Evolutionary conservation across 2,888 invertebrate species (phyloP), one percentile per base, ranked within the genome.

Genomic region (Ceriagrion tenellum): DNA sequence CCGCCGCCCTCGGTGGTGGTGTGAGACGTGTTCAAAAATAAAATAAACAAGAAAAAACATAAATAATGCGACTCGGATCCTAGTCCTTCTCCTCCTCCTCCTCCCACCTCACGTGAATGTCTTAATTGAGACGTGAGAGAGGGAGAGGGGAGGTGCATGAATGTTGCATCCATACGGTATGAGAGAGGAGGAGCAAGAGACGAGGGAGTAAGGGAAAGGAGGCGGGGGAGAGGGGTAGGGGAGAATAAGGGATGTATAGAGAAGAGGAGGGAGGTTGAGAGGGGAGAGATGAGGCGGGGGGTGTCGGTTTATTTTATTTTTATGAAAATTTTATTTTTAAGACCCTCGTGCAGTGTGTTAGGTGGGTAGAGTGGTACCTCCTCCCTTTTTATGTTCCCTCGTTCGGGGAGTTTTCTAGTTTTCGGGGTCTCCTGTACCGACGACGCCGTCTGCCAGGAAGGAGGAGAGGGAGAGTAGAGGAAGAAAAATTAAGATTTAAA

Each of bases 361-460:
- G 35, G 35, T 59, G 13, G 59, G 59, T 16, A 59, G 59, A 59
- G 13, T 10, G 3, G 59, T 16, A 20, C 59, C 59, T 59, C 12
- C 59, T 59, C 3, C 59, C 20, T 47, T 47, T 47, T 47, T 47
- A 47, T 47, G 47, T 16, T 59, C 2, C 59, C 59, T 59, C 59
- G 30, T 35, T n/a, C 16, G 81, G 23, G n/a, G 23, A 93, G 69
- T 47, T 40, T 59, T 59, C 13, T 59, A 20, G 4, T 69, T 47
- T 74, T 93, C 93, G 91, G 91, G 59, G 23, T 59, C 59, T 59
- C 59, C 47, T 16, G 12, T 59, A 59, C 63, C 91, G 47, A 69
- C 63, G 93, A 93, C 47, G 69, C 74, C n/a, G 74, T 93, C 74
- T 93, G 93, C 93, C 69, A n/a, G n/a, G 91, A 35, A 40, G 47